Conservation (phyloP, 92 coral and sea anemone genomes). For the Porites cylindrica region DNA sequence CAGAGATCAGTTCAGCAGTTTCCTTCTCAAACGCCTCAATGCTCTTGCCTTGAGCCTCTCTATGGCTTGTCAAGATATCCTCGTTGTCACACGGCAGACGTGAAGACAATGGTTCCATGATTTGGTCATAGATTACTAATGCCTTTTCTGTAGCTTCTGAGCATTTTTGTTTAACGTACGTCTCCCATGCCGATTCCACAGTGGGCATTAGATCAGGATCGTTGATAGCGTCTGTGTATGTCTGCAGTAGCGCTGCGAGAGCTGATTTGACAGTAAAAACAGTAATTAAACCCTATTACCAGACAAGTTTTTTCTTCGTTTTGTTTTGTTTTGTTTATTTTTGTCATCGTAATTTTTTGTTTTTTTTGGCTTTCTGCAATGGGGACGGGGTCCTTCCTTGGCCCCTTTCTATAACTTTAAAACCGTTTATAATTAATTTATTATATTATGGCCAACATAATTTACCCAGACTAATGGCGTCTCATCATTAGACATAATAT, state of each 20-base stretch:
- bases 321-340: too few species aligned
- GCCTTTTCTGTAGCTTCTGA: conserved; percentile 49
- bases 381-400: too few species aligned
- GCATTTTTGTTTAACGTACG: conserved; percentile 48
- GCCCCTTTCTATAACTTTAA: too few species aligned
- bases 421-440: too few species aligned
- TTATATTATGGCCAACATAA: too few species aligned
- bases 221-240: conserved; percentile 68
- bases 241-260: conserved; percentile 58
- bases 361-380: too few species aligned
- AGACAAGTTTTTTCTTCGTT: too few species aligned
- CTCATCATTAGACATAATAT: too few species aligned
- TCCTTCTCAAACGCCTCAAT: neutral
- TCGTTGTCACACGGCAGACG: conserved; percentile 47
- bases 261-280: neutral
- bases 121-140: conserved; percentile 30
- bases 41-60: neutral
- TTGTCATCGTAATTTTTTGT: too few species aligned
- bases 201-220: conserved; percentile 70
- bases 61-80: conserved; percentile 36
- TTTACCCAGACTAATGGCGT: too few species aligned
- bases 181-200: conserved; percentile 66
- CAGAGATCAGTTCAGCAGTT: neutral
- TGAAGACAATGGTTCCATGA: neutral
- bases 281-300: too few species aligned